Evolutionary conservation across 2,797 vertebrate species (phyloP).

Genomic region (Muscicapa striata): DNA sequence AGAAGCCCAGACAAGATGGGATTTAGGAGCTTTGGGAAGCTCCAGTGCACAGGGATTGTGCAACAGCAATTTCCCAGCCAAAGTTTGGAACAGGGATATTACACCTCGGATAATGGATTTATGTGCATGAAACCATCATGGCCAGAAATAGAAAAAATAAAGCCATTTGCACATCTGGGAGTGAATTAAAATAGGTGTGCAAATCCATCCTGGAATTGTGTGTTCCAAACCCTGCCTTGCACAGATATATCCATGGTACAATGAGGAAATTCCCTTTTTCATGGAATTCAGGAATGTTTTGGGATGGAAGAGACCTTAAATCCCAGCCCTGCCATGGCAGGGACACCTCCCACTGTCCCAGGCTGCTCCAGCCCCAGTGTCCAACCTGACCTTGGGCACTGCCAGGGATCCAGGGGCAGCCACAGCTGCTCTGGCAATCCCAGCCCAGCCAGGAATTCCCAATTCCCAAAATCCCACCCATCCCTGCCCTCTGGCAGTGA

Average conservation of each 20-base stretch:
- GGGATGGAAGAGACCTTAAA: background rate
- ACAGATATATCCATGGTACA: rapidly evolving
- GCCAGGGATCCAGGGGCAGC: background rate
- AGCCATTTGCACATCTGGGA: background rate
- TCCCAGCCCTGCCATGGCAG: background rate
- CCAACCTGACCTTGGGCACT: too few species aligned
- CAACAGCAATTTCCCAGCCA: background rate
- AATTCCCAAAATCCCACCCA: background rate
- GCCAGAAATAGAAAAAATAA: background rate
- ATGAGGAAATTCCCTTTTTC: background rate
- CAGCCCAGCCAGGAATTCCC: background rate
- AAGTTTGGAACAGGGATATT: background rate
- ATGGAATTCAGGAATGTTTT: background rate
- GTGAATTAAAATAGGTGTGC: background rate
- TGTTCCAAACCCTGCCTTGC: background rate
- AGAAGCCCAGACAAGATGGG: background rate
- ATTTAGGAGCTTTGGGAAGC: background rate
- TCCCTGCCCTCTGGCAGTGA: background rate
- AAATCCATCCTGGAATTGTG: background rate
- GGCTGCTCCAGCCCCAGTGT: too few species aligned
- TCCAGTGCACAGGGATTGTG: rapidly evolving
- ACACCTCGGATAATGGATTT: background rate
- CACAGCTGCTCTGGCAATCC: background rate
- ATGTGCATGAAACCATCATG: background rate
- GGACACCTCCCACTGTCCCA: background rate